These are phyloP conservation scores for Chaenocephalus aceratus DNA, from an alignment of 2,113 vertebrate genomes.

Conservation along the genomic window DNA sequence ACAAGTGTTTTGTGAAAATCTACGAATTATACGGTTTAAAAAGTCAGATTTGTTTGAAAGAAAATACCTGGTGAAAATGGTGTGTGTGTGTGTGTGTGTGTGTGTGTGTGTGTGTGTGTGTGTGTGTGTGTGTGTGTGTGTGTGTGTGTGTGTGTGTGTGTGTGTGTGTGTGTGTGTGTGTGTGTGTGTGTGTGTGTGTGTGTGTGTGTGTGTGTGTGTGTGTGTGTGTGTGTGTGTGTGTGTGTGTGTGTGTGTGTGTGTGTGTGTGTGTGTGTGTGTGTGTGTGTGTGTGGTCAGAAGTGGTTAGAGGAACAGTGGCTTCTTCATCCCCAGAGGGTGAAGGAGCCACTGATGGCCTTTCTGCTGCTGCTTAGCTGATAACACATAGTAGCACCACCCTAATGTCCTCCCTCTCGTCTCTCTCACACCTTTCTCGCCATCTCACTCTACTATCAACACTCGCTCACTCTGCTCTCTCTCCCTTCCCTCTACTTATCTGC, in stretches of 20 bases:
- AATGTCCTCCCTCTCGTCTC: constrained; percentile 63
- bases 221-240: constrained; percentile 16
- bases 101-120: constrained; percentile 9
- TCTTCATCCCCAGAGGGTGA: constrained; percentile 56
- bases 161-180: constrained; percentile 3
- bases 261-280: constrained; percentile 16
- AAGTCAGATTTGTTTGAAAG: not conserved
- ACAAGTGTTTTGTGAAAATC: not conserved
- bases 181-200: constrained; percentile 6
- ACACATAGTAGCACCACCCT: constrained; percentile 70
- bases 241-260: constrained; percentile 13
- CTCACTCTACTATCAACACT: constrained; percentile 66
- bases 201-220: not conserved
- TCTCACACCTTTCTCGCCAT: constrained; percentile 49
- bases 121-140: not conserved
- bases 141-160: constrained; percentile 12
- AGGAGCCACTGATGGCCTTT: constrained; percentile 67
- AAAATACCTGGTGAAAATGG: not conserved
- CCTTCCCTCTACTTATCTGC: constrained; percentile 67
- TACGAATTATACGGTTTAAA: constrained; percentile 17
- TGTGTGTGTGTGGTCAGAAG: constrained; percentile 62
- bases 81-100: constrained; percentile 5
- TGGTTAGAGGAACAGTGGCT: constrained; percentile 70
- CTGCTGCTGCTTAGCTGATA: constrained; percentile 79
- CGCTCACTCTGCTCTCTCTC: constrained; percentile 63